A percentile compares a stretch with the other conserved stretches of the same genome.
Conservation (phyloP, 2,797 vertebrate species). For the Spinus olivaceus region DNA sequence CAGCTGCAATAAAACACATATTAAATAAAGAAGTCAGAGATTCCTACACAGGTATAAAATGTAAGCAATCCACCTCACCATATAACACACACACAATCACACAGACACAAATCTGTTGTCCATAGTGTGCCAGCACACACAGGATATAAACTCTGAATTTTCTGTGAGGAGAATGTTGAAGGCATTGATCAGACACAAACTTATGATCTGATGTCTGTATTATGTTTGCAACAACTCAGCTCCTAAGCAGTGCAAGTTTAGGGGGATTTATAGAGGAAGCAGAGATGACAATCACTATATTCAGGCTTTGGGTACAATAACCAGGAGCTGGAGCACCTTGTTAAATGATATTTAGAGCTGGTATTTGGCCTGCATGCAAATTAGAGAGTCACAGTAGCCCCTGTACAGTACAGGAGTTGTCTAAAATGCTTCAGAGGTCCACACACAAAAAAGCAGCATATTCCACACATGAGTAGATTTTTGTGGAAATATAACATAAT, state of each 20-base stretch:
- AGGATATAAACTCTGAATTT: neutral
- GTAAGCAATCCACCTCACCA: neutral
- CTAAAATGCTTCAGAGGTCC: neutral
- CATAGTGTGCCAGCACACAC: neutral
- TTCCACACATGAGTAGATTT: neutral
- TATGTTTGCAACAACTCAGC: neutral
- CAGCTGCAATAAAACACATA: neutral
- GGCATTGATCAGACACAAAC: constrained; percentile 9
- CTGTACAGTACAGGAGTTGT: neutral
- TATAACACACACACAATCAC: neutral
- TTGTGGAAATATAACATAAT: neutral
- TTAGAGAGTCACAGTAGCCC: constrained; percentile 1
- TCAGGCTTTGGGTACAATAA: constrained; percentile 22
- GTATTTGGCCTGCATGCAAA: neutral
- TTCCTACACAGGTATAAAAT: neutral
- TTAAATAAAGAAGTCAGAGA: neutral
- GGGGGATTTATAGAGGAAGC: neutral
- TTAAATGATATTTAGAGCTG: neutral
- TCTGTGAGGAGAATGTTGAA: neutral
- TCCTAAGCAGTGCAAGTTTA: neutral
- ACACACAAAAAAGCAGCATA: neutral
- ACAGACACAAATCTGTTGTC: neutral
- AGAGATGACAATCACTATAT: neutral
- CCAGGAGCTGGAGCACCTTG: neutral
- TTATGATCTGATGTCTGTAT: neutral